Evolutionary conservation across 2,113 vertebrate species (phyloP), one percentile per base, ranked within the genome.

Genomic region (Dipodomys spectabilis): DNA sequence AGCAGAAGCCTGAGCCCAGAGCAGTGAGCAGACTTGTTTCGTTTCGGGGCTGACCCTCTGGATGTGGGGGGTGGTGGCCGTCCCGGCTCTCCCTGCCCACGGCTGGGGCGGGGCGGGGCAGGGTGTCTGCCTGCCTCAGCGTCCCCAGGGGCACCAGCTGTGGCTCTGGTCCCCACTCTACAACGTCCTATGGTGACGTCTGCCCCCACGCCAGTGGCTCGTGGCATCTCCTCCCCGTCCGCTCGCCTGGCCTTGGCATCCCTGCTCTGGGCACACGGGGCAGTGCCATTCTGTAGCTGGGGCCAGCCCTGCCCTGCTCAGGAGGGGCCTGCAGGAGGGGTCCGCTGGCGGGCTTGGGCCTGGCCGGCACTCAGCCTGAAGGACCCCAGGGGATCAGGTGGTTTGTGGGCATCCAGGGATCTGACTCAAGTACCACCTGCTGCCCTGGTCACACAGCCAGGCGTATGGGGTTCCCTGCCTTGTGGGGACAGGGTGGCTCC

Each of bases 141-240:
- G 4, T 35, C 0, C 13, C 23, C 15, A 19, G 9, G 22, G 9
- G 35, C 6, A 15, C 30, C 44, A 30, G 25, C 6, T 15, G 0
- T 13, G 78, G 53, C 18, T 60, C 62, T 35, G 30, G 23, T 64
- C 35, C 25, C 69, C 2, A 2, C 68, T 57, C 32, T 27, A 15
- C 60, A 11, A 16, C n/a, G 39, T 74, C 44, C 49, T 67, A 22
- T 74, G 60, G 27, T 25, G 7, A 7, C 20, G 4, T 2, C 23
- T 45, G 67, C 65, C 45, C 28, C 20, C 19, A 7, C n/a, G 6
- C 16, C 6, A 19, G 22, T 27, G n/a, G 65, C 30, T 28, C 32
- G 39, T 67, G 44, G 39, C 27, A 12, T 81, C 74, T 39, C 39
- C 39, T 39, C 39, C 39, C 39, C 39, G 39, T 39, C 39, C 39